A percentile compares a stretch with the other conserved stretches of the same genome.
Evolutionary conservation across 2,888 invertebrate genomes (phyloP).

Genomic region (Pinctada fucata): DNA sequence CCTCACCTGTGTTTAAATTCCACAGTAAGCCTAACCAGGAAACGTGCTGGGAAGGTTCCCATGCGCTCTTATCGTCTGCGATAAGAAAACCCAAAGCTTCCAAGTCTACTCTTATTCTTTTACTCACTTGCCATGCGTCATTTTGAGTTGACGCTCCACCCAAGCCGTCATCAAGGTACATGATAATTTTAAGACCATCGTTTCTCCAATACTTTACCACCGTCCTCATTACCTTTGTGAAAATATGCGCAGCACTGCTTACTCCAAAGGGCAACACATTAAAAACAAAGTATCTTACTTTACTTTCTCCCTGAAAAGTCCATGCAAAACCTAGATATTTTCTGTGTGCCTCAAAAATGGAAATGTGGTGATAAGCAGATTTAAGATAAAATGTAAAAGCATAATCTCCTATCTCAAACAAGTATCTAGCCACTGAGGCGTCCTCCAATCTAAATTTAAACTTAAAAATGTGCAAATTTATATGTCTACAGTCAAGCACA

Average conservation of each 20-base stretch:
- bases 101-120: background rate
- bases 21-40: background rate
- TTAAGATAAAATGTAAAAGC: background rate
- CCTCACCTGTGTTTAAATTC: background rate
- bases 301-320: background rate
- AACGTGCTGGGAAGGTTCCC: background rate
- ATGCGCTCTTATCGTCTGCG: background rate
- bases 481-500: slow-evolving; percentile 1
- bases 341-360: background rate
- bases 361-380: slow-evolving; percentile 1
- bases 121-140: background rate
- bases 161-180: slow-evolving; percentile 2
- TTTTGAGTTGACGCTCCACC: background rate
- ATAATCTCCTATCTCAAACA: background rate
- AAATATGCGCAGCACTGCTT: background rate
- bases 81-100: background rate
- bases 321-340: background rate
- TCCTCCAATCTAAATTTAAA: background rate
- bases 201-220: background rate
- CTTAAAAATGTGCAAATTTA: background rate
- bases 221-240: background rate
- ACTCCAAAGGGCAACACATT: slow-evolving; percentile 1
- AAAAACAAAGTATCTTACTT: background rate
- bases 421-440: background rate
- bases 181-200: background rate